Evolutionary conservation across 2,113 vertebrate species (phyloP).

Genomic region (Oryzias javanicus): DNA sequence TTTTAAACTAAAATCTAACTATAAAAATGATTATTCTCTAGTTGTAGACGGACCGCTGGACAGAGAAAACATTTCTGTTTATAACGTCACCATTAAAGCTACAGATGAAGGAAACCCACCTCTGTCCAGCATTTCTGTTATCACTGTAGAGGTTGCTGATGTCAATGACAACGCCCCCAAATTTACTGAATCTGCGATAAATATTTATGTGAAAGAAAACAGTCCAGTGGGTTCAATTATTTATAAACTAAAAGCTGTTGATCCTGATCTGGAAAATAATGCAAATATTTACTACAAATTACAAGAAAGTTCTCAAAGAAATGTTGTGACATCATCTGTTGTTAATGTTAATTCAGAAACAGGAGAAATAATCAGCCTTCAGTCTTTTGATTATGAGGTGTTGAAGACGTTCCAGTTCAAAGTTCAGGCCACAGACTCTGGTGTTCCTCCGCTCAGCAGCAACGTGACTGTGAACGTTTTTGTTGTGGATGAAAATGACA

Average conservation of each 20-base stretch:
- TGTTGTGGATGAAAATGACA: conserved; percentile 70
- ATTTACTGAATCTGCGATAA: conserved; percentile 66
- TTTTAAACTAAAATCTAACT: conserved; percentile 69
- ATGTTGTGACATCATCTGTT: conserved; percentile 60
- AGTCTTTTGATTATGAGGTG: conserved; percentile 56
- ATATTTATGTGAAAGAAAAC: conserved; percentile 82
- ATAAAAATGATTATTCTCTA: conserved; percentile 84
- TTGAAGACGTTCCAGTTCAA: conserved; percentile 71
- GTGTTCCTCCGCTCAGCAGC: conserved; percentile 77
- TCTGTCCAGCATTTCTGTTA: conserved; percentile 62
- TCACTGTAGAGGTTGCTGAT: conserved; percentile 79
- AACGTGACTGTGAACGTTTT: conserved; percentile 69
- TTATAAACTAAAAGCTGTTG: conserved; percentile 73
- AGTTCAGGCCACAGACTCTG: conserved; percentile 81
- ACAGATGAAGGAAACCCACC: conserved; percentile 78
- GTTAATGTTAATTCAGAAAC: conserved; percentile 71
- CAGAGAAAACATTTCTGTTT: conserved; percentile 76
- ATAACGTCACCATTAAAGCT: conserved; percentile 79
- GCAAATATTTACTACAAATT: conserved; percentile 76
- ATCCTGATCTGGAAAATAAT: conserved; percentile 78
- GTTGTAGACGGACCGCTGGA: conserved; percentile 79
- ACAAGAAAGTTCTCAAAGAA: conserved; percentile 59
- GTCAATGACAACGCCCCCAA: conserved; percentile 85
- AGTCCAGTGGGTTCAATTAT: conserved; percentile 73
- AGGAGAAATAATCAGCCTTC: conserved; percentile 32